A percentile compares a stretch with the other conserved stretches of the same genome.
phyloP scores from a whole-genome alignment of 2,797 vertebrate genomes.

The Onychomys leucogaster region DNA sequence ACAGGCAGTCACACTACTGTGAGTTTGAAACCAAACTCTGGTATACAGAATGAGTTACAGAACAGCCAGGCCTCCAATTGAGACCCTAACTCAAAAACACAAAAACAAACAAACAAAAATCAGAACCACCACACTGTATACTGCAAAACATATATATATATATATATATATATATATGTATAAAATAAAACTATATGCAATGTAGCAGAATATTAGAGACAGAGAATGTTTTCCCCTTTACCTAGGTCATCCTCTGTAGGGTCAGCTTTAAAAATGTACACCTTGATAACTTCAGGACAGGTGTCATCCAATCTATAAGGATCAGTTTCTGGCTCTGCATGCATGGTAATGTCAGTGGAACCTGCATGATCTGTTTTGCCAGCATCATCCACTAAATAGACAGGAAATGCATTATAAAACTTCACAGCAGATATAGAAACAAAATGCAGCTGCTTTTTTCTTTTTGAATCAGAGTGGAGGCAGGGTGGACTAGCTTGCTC shows the following conservation, averaged over 20 bases:
- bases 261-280: constrained; percentile 99
- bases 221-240: constrained; percentile 78
- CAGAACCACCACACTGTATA: constrained; percentile 55
- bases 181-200: too few species aligned
- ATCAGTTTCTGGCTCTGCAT: constrained; percentile 93
- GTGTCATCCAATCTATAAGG: constrained; percentile 95
- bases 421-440: not conserved
- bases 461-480: not conserved
- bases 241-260: constrained; percentile 97
- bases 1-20: not conserved
- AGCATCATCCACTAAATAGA: constrained; percentile 95
- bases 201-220: too few species aligned
- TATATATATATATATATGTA: too few species aligned
- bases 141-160: too few species aligned
- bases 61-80: too few species aligned
- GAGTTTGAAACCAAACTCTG: not conserved
- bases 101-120: not conserved
- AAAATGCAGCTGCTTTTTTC: not conserved
- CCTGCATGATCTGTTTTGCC: constrained; percentile 97
- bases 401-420: constrained; percentile 44
- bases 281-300: constrained; percentile 97
- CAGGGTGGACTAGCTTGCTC: not conserved
- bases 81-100: not conserved
- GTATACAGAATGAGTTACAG: not conserved
- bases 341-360: constrained; percentile 94